Conservation (phyloP, 2,797 vertebrate genomes). For the Rachycentron canadum region DNA sequence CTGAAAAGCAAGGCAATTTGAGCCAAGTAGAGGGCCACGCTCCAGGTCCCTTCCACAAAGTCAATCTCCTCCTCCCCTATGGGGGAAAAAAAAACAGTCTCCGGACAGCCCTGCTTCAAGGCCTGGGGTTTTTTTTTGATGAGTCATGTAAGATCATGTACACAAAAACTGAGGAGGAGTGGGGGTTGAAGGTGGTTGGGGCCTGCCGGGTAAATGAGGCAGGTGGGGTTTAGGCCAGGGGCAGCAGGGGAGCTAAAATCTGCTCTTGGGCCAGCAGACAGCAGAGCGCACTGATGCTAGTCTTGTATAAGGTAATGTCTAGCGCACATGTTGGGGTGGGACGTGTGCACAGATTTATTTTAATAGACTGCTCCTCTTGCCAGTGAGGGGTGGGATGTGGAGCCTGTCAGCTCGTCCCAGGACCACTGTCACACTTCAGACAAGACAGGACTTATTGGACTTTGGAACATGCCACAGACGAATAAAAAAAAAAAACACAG, state of each 20-base stretch:
- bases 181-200: constrained; percentile 54
- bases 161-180: constrained; percentile 85
- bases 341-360: constrained; percentile 86
- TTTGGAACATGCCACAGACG: constrained; percentile 56
- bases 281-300: constrained; percentile 87
- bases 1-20: constrained; percentile 93
- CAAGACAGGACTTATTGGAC: constrained; percentile 70
- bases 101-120: constrained; percentile 84
- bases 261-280: constrained; percentile 87
- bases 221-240: constrained; percentile 69
- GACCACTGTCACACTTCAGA: constrained; percentile 70
- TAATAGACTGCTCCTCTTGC: constrained; percentile 83
- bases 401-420: constrained; percentile 62
- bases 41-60: constrained; percentile 91
- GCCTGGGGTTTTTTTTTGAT: constrained; percentile 91
- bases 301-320: constrained; percentile 99
- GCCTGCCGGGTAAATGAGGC: constrained; percentile 69
- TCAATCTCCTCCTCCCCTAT: constrained; percentile 85
- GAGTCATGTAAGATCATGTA: constrained; percentile 99
- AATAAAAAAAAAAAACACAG: constrained; percentile 66
- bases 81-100: constrained; percentile 84
- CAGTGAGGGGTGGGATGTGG: constrained; percentile 58
- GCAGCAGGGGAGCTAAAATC: constrained; percentile 77
- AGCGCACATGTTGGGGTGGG: constrained; percentile 88
- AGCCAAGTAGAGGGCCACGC: constrained; percentile 89